Evolutionary conservation across 2,888 invertebrate genomes (phyloP).

Genomic region (Tenthredo mesomela): DNA sequence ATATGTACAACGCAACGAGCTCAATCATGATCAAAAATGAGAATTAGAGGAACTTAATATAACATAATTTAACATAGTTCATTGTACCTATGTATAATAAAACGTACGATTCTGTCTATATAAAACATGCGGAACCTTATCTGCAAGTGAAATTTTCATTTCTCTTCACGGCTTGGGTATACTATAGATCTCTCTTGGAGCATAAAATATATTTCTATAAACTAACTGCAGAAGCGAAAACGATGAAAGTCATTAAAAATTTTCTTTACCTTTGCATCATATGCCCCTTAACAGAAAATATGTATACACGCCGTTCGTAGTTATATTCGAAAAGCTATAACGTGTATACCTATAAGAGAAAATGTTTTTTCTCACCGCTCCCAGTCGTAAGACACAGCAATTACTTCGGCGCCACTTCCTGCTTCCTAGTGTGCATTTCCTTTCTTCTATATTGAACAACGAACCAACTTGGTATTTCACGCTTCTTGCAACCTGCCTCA

Average conservation of each 20-base stretch:
- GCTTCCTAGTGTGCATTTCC: slow-evolving; percentile 28
- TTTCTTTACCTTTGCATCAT: slow-evolving; percentile 6
- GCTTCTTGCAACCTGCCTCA: slow-evolving; percentile 30
- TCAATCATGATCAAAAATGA: background rate
- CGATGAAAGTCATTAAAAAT: slow-evolving; percentile 33
- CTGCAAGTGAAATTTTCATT: slow-evolving; percentile 14
- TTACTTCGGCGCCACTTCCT: slow-evolving; percentile 40
- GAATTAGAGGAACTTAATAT: background rate
- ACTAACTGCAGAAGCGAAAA: background rate
- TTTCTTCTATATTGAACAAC: slow-evolving; percentile 18
- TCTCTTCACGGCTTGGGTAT: background rate
- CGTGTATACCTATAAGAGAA: background rate
- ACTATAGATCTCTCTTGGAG: background rate
- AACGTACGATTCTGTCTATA: background rate
- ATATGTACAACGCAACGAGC: too few relatives aligned
- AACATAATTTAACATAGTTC: background rate
- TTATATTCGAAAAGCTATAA: background rate
- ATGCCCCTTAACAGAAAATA: background rate
- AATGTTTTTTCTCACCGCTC: slow-evolving; percentile 28
- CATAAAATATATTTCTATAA: slow-evolving; percentile 14
- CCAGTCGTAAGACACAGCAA: slow-evolving; percentile 32
- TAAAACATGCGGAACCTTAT: background rate
- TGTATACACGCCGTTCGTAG: background rate
- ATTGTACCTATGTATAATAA: background rate
- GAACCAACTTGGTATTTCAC: slow-evolving; percentile 23